Evolutionary conservation across 1,140 invertebrate species (phyloP).

Genomic region (Panulirus ornatus): DNA sequence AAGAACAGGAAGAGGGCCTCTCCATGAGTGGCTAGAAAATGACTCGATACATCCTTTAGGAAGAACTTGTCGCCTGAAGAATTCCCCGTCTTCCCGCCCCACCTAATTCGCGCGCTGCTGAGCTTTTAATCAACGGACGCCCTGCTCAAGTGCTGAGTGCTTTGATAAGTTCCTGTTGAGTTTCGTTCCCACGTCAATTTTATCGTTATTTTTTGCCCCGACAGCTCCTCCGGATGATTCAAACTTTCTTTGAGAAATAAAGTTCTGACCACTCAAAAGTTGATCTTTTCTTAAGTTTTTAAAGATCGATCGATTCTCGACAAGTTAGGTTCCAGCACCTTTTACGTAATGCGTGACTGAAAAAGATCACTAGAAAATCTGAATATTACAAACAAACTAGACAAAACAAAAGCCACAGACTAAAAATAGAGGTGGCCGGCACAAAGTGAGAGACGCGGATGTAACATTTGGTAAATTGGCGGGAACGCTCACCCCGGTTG

Average conservation of each 20-base stretch:
- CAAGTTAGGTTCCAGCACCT: no score
- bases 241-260: background rate
- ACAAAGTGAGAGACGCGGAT: constrained; percentile 66
- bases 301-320: no score
- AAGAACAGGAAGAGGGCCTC: no score
- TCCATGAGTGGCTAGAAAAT: no score
- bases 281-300: no score
- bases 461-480: constrained; percentile 72
- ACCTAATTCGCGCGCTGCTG: constrained; percentile 47
- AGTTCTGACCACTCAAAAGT: background rate
- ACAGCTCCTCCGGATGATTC: background rate
- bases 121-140: constrained; percentile 65
- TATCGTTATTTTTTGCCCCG: constrained; percentile 42
- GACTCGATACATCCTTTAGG: no score
- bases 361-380: background rate
- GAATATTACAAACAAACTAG: background rate
- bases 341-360: no score
- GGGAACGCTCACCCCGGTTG: constrained; percentile 66
- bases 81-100: background rate
- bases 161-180: constrained; percentile 62
- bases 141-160: constrained; percentile 29
- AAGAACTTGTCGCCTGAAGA: background rate
- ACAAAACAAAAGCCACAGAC: background rate
- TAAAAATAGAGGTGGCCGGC: constrained; percentile 45
- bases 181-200: constrained; percentile 54